Conservation (phyloP, 2,113 vertebrate species). For the Nothobranchius furzeri region DNA sequence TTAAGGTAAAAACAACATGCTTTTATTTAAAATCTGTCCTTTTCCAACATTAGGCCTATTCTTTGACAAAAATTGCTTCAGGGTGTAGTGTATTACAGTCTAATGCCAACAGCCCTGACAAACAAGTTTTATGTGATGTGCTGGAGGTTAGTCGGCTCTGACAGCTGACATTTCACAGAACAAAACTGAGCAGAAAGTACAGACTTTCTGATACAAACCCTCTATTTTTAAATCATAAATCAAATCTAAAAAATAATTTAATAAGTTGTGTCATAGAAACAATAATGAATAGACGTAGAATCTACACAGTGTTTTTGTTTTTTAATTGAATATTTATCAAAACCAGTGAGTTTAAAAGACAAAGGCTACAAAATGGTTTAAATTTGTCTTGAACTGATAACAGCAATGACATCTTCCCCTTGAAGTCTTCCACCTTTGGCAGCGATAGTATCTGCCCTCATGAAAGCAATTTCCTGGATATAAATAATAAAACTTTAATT, state of each 20-base stretch:
- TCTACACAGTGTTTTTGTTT: too few relatives aligned
- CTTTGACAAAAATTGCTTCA: neutral
- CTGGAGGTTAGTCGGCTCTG: neutral
- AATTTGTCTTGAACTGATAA: slow-evolving; percentile 50
- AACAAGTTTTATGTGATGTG: neutral
- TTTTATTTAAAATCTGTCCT: too few relatives aligned
- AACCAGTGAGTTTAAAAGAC: too few relatives aligned
- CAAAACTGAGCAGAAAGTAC: neutral
- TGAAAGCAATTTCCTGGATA: slow-evolving; percentile 78
- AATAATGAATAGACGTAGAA: too few relatives aligned
- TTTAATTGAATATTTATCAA: too few relatives aligned
- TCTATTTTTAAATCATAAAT: too few relatives aligned
- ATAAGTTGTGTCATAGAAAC: too few relatives aligned
- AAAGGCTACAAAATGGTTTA: slow-evolving; percentile 9
- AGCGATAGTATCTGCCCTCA: slow-evolving; percentile 65
- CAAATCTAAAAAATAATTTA: too few relatives aligned
- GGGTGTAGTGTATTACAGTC: neutral
- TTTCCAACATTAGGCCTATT: too few relatives aligned
- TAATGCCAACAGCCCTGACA: too few relatives aligned
- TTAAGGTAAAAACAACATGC: too few relatives aligned
- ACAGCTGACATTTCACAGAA: neutral
- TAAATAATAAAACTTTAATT: slow-evolving; percentile 83
- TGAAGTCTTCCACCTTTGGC: slow-evolving; percentile 47
- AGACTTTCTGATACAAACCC: too few relatives aligned
- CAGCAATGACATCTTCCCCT: slow-evolving; percentile 25